Percentiles rank a stretch among this genome's conserved stretches.
Evolutionary conservation across 2,797 vertebrate genomes (phyloP).

Genomic region (Lepilemur ruficaudatus): DNA sequence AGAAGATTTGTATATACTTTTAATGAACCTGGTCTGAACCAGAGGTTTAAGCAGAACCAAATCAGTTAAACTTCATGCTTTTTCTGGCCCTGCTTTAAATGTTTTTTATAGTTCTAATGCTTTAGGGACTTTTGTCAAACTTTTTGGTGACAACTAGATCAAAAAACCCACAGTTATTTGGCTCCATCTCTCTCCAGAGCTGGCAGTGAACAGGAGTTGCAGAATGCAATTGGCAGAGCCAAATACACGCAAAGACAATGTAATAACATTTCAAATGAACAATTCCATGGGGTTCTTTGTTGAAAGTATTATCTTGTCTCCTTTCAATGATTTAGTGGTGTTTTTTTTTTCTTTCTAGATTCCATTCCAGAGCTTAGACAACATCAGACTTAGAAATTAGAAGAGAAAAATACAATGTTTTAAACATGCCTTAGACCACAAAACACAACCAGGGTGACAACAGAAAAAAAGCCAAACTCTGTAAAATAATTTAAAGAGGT

Average conservation of each 20-base stretch:
- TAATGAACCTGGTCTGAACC: constrained; percentile 27
- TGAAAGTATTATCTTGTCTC: constrained; percentile 62
- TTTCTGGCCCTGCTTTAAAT: constrained; percentile 10
- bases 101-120: constrained; percentile 44
- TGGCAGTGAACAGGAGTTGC: constrained; percentile 58
- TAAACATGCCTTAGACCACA: neutral
- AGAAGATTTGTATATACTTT: constrained; percentile 23
- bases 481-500: neutral
- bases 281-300: constrained; percentile 48
- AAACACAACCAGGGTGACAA: neutral
- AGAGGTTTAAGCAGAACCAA: neutral
- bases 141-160: constrained; percentile 66
- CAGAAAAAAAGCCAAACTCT: neutral
- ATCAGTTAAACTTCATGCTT: neutral
- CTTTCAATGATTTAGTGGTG: constrained; percentile 25
- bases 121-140: constrained; percentile 61
- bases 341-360: constrained; percentile 8
- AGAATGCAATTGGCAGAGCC: constrained; percentile 53
- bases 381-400: constrained; percentile 40
- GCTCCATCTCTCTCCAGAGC: constrained; percentile 28
- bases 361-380: constrained; percentile 53
- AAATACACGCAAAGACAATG: constrained; percentile 40
- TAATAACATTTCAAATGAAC: constrained; percentile 68
- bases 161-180: constrained; percentile 56
- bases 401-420: neutral